Base-by-base conservation (phyloP, 2,113 vertebrate species). In the Hiodon alosoides region DNA sequence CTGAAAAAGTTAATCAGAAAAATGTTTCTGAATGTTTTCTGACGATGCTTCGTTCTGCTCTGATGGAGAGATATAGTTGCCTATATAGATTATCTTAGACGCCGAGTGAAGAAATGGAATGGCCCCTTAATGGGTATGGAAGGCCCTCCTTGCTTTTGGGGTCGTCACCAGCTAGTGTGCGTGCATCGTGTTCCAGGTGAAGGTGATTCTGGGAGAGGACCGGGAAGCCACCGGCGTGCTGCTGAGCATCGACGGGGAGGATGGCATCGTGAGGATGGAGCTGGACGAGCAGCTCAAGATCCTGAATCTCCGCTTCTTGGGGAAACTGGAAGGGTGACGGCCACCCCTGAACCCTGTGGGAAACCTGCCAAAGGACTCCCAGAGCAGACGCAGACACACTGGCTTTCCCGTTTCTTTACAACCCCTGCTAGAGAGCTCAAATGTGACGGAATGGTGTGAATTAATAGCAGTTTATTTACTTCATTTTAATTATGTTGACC, bases 201-300 rank as follows among this genome's bases (percentile, higher is more conserved):
- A 97, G 82, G 93, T 98, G 80, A 96, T 98, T 75, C 79, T 97
- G 74, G 96, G 96, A 0, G 96, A 97, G 59, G 94, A 97, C 80
- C 86, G 95, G 0, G 95, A 98, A 82, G 94, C 94, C n/a, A 96
- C 92, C 0, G 96, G 96, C 0, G 91, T 94, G 77, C 90, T 98
- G 53, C 82, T 98, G 51, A 96, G 95, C 69, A 98, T 96, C 0
- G 94, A 97, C 2, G 94, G 94, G 0, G 96, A 97, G 79, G 96
- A 98, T 0, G 96, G 96, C 48, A 97, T 98, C 0, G 94, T 98
- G 3, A 90, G 95, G 61, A 96, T 96, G 94, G 95, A 96, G 83
- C 87, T 94, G 51, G 94, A 96, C 0, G 93, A 96, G 67, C 92
- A 94, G 84, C 91, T 98, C 52, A 96, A 95, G 86, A 98, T 98